These are phyloP conservation scores for Phacellophora camtschatica DNA, from an alignment of 30 jellyfish, hydroid and myxozoan genomes.

Conservation along the genomic window DNA sequence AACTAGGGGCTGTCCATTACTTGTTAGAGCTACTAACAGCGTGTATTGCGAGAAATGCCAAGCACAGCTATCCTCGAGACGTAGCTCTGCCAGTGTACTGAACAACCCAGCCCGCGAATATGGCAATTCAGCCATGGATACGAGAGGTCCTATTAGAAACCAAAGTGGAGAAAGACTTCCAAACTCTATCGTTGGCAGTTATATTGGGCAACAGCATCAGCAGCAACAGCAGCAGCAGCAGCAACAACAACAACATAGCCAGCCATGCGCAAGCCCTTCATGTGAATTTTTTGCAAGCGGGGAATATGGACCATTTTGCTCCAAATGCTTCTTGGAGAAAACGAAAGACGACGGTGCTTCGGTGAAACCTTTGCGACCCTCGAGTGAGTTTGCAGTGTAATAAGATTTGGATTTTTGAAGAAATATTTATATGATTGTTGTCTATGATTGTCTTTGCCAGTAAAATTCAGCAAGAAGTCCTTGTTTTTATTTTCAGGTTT, in stretches of 20 bases:
- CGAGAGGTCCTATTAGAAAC: conserved; percentile 17
- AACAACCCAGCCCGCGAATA: background rate
- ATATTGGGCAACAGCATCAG: background rate
- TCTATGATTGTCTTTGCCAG: too few species aligned
- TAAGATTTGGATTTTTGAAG: too few species aligned
- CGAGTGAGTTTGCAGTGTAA: background rate
- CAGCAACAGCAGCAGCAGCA: background rate
- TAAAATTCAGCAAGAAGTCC: too few species aligned
- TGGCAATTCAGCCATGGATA: background rate
- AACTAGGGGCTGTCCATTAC: conserved; percentile 71
- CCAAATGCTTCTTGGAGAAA: conserved; percentile 71
- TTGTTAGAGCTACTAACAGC: conserved; percentile 12
- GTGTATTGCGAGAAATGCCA: conserved; percentile 43
- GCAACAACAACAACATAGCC: background rate
- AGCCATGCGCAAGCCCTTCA: conserved; percentile 23
- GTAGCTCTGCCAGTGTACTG: background rate
- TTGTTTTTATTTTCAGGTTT: too few species aligned
- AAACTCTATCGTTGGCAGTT: background rate
- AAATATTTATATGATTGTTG: too few species aligned
- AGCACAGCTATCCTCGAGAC: background rate
- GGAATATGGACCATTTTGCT: conserved; percentile 73
- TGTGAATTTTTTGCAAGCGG: conserved; percentile 72
- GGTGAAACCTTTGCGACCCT: too few species aligned
- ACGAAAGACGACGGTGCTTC: conserved; percentile 62
- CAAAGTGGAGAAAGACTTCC: background rate